These are phyloP conservation scores for Chondrosia reniformis DNA, from an alignment of 37 sponge, comb jelly and placozoan species.

Conservation along the genomic window DNA sequence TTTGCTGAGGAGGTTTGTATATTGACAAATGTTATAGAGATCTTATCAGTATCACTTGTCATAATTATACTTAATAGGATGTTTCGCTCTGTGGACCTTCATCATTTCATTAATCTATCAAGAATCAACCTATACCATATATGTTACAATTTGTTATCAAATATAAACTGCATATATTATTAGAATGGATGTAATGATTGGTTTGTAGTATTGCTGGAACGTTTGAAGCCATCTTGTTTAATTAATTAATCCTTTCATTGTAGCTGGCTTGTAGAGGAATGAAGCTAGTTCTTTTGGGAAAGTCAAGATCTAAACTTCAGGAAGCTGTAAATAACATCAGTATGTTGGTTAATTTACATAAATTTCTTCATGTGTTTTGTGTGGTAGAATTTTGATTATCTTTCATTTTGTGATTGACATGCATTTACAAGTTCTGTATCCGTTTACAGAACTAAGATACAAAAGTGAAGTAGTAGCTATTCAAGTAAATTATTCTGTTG, in stretches of 20 bases:
- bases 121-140: too few species aligned
- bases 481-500: slow-evolving; percentile 66
- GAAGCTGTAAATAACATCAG: slow-evolving; percentile 47
- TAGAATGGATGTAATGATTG: too few species aligned
- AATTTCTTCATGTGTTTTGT: not conserved
- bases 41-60: too few species aligned
- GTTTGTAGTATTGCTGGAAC: too few species aligned
- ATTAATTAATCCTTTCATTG: too few species aligned
- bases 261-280: slow-evolving; percentile 67
- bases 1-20: slow-evolving; percentile 70
- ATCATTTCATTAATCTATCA: too few species aligned
- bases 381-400: too few species aligned
- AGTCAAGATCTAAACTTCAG: slow-evolving; percentile 49
- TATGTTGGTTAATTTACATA: slow-evolving; percentile 18
- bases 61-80: not conserved
- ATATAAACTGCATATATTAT: too few species aligned
- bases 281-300: slow-evolving; percentile 65
- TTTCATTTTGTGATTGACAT: not conserved
- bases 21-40: too few species aligned
- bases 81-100: not conserved
- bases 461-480: slow-evolving; percentile 55
- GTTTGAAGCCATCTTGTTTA: too few species aligned
- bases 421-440: not conserved
- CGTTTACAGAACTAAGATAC: slow-evolving; percentile 29
- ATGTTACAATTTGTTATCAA: too few species aligned